Base-by-base conservation (phyloP, 2,888 invertebrate genomes). In the Ophion costatus region DNA sequence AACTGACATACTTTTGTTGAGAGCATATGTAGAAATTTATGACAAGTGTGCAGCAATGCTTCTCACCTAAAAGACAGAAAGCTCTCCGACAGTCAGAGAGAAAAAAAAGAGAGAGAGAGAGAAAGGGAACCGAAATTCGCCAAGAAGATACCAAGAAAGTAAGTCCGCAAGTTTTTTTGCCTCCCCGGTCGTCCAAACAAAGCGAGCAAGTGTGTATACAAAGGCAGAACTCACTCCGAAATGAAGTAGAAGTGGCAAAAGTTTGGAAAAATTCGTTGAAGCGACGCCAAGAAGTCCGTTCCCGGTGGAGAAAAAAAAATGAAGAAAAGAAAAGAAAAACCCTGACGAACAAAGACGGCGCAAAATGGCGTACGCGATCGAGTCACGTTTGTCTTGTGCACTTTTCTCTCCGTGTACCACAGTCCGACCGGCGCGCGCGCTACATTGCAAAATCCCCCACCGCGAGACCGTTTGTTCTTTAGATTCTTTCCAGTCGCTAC, bases 341-440 rank as follows among this genome's bases (percentile, higher is more conserved):
- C 51, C 17, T 87, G 87, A 86, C 87, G 87, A 89, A 87, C 88
- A 73, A 83, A 90, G 87, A 87, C 87, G 86, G 88, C 86, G 88
- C 88, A 90, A 91, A 91, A 92, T 91, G 90, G 90, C 88, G 87
- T 89, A 86, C 88, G 81, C 88, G 81, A 84, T 87, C 87, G 84
- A 89, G 91, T 91, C 91, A 91, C 92, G 93, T 92, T 92, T 92
- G 92, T 92, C 92, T 93, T 92, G 88, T 77, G 85, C 89, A 91
- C 90, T 91, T 80, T 64, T 91, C 90, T 91, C 90, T 79, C 38
- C 20, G 24, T 24, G 29, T 51, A 42, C 24, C 56, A 56, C 14
- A 71, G 83, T 86, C 85, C 70, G 57, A 83, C 73, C 80, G 85
- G 86, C 87, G 70, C 82, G 66, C 75, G 22, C 66, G 42, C 22